Evolutionary conservation across 64 coral and sea anemone genomes (phyloP), one percentile per base, ranked within the genome.

Genomic region (Cladopsammia gracilis): DNA sequence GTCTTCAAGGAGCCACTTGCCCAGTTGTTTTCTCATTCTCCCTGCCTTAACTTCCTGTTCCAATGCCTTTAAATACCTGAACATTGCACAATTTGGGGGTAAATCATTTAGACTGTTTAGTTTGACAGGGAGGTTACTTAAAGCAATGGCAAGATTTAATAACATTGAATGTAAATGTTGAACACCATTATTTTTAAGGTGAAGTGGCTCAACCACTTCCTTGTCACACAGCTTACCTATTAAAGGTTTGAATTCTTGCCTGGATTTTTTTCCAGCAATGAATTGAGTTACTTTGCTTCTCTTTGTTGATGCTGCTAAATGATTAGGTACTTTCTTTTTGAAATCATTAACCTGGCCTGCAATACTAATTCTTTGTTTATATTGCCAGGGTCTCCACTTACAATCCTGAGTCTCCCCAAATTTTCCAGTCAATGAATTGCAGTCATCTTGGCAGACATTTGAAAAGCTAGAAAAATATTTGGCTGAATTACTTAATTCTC

Each of bases 231-330:
- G 70, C 12, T 74, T 34, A 18, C 89, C 83, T 44, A 96, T 79
- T 19, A 88, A 25, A 9, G 89, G 94, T 20, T 79, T 18, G 60
- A 96, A 92, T 92, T 92, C 89, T 88, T 96, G 94, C 24, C 94
- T 91, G 8, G 83, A 92, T 47, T 91, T 88, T 43, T 92, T 64
- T 1, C 7, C 69, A 14, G 75, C 75, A 83, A 96, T 90, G 19
- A 90, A 95, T 4, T 76, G 15, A 15, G 93, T 90, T 1, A 86
- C 53, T 25, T 52, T 89, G 24, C 4, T 56, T 57, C 87, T 83
- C 47, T 53, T 53, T 25, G 78, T 89, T 24, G 56, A 44, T 18
- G 26, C n/a, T 18, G 93, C 45, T 11, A 88, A 73, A 23, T 67
- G 70, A 26, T 16, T 18, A 3, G 85, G 64, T 2, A 85, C 0